Conservation (phyloP, 2,888 invertebrate genomes). For the Sisyra terminalis region DNA sequence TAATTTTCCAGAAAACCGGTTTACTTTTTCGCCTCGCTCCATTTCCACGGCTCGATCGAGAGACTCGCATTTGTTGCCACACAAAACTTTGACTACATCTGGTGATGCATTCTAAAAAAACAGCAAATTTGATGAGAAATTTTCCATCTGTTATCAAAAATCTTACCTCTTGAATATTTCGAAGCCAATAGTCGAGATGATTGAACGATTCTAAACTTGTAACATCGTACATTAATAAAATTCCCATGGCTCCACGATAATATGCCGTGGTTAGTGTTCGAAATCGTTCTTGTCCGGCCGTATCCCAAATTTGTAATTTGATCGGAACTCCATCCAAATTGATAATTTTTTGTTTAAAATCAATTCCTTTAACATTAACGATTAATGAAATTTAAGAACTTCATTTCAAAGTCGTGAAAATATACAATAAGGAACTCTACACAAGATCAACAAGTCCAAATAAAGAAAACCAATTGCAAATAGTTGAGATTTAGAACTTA, state of each 20-base stretch:
- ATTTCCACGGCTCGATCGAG: conserved; percentile 60
- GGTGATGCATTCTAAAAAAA: conserved; percentile 62
- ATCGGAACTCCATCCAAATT: conserved; percentile 73
- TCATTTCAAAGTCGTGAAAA: too few species aligned
- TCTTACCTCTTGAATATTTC: conserved; percentile 74
- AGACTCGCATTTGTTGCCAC: conserved; percentile 72
- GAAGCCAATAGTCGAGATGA: conserved; percentile 77
- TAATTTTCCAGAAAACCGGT: background rate
- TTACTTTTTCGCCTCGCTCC: conserved; percentile 65
- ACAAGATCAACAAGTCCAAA: too few species aligned
- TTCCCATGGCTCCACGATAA: conserved; percentile 83
- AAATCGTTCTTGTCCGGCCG: conserved; percentile 59
- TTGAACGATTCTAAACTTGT: conserved; percentile 82
- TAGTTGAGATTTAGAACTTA: too few species aligned
- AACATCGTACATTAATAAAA: conserved; percentile 79
- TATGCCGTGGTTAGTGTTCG: conserved; percentile 76
- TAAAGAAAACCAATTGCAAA: too few species aligned
- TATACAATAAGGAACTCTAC: too few species aligned
- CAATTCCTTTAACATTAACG: conserved; percentile 61
- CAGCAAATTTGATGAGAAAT: conserved; percentile 11
- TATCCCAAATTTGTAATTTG: conserved; percentile 79
- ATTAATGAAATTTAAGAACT: background rate
- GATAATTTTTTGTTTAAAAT: conserved; percentile 80
- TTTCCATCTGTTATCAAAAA: too few species aligned
- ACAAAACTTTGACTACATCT: conserved; percentile 71